Evolutionary conservation across 1,140 invertebrate genomes (phyloP).

Genomic region (Probaryconus sp.): DNA sequence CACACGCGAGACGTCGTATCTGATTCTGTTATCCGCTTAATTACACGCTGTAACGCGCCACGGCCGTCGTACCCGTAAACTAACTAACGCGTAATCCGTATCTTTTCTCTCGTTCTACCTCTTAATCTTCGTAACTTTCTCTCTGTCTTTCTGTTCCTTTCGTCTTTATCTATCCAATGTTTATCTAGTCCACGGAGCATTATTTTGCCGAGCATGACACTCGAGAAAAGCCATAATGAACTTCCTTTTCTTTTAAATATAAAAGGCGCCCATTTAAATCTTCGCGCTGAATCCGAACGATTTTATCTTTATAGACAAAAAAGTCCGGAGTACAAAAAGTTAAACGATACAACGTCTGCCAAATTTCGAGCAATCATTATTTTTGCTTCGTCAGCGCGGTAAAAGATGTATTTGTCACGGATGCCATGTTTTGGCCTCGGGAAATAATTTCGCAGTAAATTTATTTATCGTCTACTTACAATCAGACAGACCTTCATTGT

Average conservation of each 20-base stretch:
- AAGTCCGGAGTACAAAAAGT: conserved; percentile 13
- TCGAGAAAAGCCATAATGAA: conserved; percentile 40
- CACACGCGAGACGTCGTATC: conserved; percentile 71
- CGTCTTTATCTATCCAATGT: conserved; percentile 57
- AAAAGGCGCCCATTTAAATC: conserved; percentile 56
- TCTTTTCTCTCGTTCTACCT: conserved; percentile 65
- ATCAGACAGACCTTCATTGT: conserved; percentile 29
- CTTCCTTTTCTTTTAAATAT: conserved; percentile 50
- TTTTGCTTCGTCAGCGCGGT: conserved; percentile 25
- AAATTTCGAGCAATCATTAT: conserved; percentile 48
- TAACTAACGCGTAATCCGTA: conserved; percentile 70
- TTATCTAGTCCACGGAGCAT: conserved; percentile 50
- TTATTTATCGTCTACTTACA: conserved; percentile 35
- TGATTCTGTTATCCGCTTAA: conserved; percentile 77
- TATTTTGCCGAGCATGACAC: conserved; percentile 30
- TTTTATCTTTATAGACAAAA: conserved; percentile 58
- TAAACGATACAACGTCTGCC: conserved; percentile 14
- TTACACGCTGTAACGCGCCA: conserved; percentile 73
- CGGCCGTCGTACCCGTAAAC: conserved; percentile 66
- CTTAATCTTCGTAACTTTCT: conserved; percentile 53
- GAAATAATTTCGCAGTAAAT: conserved; percentile 43
- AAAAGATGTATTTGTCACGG: conserved; percentile 48
- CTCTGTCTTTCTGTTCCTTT: conserved; percentile 33
- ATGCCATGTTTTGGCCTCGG: conserved; percentile 26
- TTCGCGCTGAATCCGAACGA: conserved; percentile 52